Evolutionary conservation across 2,113 vertebrate species (phyloP).

Genomic region (Pithys albifrons): DNA sequence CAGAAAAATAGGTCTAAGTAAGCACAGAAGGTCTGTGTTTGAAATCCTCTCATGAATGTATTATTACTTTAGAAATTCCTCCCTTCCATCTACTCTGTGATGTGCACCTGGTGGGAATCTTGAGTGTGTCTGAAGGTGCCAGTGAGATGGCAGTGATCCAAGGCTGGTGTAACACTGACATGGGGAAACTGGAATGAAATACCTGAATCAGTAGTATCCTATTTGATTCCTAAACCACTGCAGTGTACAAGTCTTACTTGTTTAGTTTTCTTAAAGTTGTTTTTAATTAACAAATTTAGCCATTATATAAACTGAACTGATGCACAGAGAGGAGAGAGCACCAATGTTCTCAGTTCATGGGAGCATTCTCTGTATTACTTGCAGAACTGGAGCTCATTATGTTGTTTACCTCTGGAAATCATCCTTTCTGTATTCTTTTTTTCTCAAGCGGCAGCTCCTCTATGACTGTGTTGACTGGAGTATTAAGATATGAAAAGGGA

Average conservation of each 20-base stretch:
- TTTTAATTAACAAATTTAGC: background rate
- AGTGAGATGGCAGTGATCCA: background rate
- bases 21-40: background rate
- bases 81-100: background rate
- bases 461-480: background rate
- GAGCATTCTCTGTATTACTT: background rate
- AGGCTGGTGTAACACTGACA: background rate
- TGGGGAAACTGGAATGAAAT: background rate
- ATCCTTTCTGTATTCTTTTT: background rate
- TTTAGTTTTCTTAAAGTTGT: background rate
- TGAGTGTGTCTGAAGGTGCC: background rate
- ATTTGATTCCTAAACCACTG: background rate
- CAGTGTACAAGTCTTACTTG: background rate
- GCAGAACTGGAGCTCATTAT: background rate
- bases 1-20: background rate
- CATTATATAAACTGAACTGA: background rate
- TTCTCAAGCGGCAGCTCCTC: background rate
- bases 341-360: background rate
- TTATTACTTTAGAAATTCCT: background rate
- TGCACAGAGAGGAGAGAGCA: background rate
- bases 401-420: constrained; percentile 10
- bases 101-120: background rate
- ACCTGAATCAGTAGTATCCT: background rate
- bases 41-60: background rate
- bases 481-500: constrained; percentile 45